Evolutionary conservation across 2,888 invertebrate species (phyloP).

Genomic region (Epinotia brunnichana): DNA sequence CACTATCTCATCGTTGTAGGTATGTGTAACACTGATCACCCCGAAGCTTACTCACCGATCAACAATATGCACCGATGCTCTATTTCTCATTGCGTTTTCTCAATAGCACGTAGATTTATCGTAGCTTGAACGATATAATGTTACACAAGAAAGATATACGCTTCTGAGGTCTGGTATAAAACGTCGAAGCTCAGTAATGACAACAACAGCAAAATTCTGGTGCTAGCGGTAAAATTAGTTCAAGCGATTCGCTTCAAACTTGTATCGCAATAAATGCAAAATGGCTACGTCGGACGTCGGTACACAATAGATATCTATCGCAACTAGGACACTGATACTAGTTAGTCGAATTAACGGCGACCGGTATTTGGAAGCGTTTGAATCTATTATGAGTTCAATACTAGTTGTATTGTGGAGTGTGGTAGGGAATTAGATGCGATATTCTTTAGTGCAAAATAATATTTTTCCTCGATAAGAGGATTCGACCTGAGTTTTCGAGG

Average conservation of each 20-base stretch:
- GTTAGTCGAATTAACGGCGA: slow-evolving; percentile 13
- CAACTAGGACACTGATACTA: slow-evolving; percentile 12
- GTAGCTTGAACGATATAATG: not conserved
- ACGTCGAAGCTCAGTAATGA: no score
- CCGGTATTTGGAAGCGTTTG: slow-evolving; percentile 15
- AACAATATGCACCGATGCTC: no score
- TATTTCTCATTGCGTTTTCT: no score
- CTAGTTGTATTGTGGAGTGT: not conserved
- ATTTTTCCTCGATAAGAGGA: not conserved
- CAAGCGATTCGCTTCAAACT: slow-evolving; percentile 15
- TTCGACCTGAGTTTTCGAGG: not conserved
- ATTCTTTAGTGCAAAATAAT: slow-evolving; percentile 18
- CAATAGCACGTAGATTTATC: not conserved
- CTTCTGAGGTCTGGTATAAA: not conserved
- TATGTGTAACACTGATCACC: no score
- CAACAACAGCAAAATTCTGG: slow-evolving; percentile 1
- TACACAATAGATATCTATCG: slow-evolving; percentile 15
- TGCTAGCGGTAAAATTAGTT: slow-evolving; percentile 16
- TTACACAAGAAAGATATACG: not conserved
- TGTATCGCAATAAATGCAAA: slow-evolving; percentile 25
- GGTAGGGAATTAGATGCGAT: slow-evolving; percentile 13
- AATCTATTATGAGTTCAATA: slow-evolving; percentile 17
- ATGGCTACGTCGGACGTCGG: slow-evolving; percentile 7
- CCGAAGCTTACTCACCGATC: no score
- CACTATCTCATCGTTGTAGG: no score